Conservation (phyloP, 1,140 invertebrate species). For the Zaprionus taronus region DNA sequence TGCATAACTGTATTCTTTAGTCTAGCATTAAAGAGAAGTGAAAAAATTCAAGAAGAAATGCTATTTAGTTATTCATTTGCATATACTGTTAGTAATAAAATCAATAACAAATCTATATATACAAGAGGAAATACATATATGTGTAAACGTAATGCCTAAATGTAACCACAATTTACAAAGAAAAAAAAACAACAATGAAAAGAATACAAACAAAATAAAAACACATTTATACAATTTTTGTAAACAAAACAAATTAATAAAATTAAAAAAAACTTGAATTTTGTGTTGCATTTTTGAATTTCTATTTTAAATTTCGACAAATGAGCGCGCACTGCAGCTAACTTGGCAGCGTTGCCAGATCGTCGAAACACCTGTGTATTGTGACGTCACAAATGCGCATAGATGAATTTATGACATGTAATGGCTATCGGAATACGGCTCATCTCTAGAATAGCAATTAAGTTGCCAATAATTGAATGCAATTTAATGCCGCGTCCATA, state of each 20-base stretch:
- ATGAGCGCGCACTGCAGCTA: not conserved
- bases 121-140: slow-evolving; percentile 32
- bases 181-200: slow-evolving; percentile 16
- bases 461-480: slow-evolving; percentile 16
- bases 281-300: not conserved
- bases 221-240: slow-evolving; percentile 69
- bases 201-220: slow-evolving; percentile 40
- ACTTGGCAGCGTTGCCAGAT: slow-evolving; percentile 1
- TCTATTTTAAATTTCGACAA: not conserved
- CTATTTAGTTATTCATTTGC: slow-evolving; percentile 56
- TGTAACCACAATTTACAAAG: slow-evolving; percentile 65
- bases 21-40: slow-evolving; percentile 48
- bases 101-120: slow-evolving; percentile 41
- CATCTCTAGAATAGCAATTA: slow-evolving; percentile 8
- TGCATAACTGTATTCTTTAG: slow-evolving; percentile 69
- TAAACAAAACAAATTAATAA: slow-evolving; percentile 64
- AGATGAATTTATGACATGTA: not conserved
- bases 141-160: slow-evolving; percentile 45
- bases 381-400: slow-evolving; percentile 1
- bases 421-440: not conserved
- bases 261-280: slow-evolving; percentile 37
- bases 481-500: slow-evolving; percentile 12
- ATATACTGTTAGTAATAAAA: slow-evolving; percentile 49
- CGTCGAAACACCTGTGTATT: not conserved
- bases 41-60: slow-evolving; percentile 13